Conservation (phyloP, 1,140 invertebrate species). For the Hylaeus anthracinus region DNA sequence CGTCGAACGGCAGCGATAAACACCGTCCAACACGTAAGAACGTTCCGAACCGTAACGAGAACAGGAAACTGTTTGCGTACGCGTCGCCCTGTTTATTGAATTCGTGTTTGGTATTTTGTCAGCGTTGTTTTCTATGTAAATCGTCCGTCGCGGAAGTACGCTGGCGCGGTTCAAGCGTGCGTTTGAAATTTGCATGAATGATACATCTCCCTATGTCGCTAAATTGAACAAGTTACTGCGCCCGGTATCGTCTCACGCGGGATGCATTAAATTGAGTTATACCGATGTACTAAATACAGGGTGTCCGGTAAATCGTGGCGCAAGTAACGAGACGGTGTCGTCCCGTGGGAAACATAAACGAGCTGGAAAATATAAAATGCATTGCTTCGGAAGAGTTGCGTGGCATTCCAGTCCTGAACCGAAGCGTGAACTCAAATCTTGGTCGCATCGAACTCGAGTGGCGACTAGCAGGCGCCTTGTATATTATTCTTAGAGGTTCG, state of each 20-base stretch:
- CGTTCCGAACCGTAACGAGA: not conserved
- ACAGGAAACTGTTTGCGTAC: not conserved
- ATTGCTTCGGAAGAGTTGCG: not conserved
- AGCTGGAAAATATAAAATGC: too few relatives aligned
- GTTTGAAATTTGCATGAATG: slow-evolving; percentile 39
- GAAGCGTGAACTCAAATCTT: not conserved
- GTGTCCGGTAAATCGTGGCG: not conserved
- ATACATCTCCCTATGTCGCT: slow-evolving; percentile 21
- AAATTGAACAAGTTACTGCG: slow-evolving; percentile 43
- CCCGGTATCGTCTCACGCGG: slow-evolving; percentile 10
- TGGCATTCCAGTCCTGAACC: not conserved
- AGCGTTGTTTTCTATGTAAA: slow-evolving; percentile 14
- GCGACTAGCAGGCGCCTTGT: too few relatives aligned
- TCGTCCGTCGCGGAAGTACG: not conserved
- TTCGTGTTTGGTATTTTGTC: slow-evolving; percentile 7
- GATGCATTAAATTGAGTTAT: slow-evolving; percentile 42
- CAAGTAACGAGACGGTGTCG: not conserved
- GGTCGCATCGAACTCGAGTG: not conserved
- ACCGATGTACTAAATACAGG: not conserved
- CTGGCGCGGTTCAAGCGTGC: not conserved
- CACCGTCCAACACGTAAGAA: slow-evolving; percentile 7
- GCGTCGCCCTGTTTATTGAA: slow-evolving; percentile 9
- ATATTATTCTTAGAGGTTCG: too few relatives aligned
- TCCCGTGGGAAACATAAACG: not conserved
- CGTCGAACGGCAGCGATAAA: slow-evolving; percentile 10